Evolutionary conservation across 2,113 vertebrate genomes (phyloP), one percentile per base, ranked within the genome.

Genomic region (Blennius ocellaris): DNA sequence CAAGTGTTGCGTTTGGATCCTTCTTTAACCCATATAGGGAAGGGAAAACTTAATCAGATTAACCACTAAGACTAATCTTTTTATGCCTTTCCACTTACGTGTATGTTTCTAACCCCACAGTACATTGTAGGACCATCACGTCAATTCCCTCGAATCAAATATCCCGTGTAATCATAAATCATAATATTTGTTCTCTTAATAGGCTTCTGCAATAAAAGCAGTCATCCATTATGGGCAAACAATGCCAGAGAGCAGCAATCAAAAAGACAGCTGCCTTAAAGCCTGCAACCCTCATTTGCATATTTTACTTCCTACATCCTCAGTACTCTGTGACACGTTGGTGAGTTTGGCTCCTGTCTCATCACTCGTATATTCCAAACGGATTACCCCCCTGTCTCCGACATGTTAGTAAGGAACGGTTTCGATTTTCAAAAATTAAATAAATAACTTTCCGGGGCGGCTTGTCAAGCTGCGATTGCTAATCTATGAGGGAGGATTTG

Each of bases 401-500:
- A 87, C 88, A 84, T 74, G 82, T 88, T 72, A 72, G 81, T 81
- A 76, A 79, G 87, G 78, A 90, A 83, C 73, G n/a, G 86, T 84
- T 89, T 89, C 85, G 70, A 91, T 91, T 90, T 82, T 72, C 55
- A 73, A 85, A 90, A 90, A 78, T 78, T 36, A 68, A 82, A 86
- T 85, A 90, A 92, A 91, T 89, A 90, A 92, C 69, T 90, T 71
- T 30, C 64, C 77, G 73, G 87, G 92, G 90, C 78, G 83, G 89
- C 89, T 93, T 93, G 93, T 94, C 93, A 92, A 89, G 83, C 83
- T 79, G 86, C 82, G 87, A 92, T 92, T 82, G 88, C 91, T 94
- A 94, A 94, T 94, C 93, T 94, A 87, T 80, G 83, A 91, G 89
- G 90, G 73, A 87, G 91, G 93, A 94, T 94, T 94, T 94, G 91